Base-by-base conservation (phyloP, 2,888 invertebrate species). In the Phyllotreta cruciferae region DNA sequence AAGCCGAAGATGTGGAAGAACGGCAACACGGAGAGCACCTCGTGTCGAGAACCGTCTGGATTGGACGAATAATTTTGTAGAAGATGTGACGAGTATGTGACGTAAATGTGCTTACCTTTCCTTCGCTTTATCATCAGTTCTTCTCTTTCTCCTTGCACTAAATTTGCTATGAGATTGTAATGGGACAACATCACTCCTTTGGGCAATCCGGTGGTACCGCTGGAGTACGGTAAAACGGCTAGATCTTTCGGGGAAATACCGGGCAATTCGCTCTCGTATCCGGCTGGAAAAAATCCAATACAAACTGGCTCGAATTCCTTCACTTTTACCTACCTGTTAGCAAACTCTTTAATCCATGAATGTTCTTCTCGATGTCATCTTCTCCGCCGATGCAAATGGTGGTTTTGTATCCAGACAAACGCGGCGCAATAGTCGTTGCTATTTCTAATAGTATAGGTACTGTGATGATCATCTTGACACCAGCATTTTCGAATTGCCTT, bases 1-100 rank as follows among this genome's bases (percentile, higher is more conserved):
- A 90, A 87, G 1, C 92, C 92, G 77, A 89, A 92, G 66, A 91
- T 91, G 78, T 92, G 92, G 81, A 89, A 92, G 79, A 90, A 90
- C 2, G 92, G 93, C 6, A 93, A 84, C 0, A 89, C 87, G 0
- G 87, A 87, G 11, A 90, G 78, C 1, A 85, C 79, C 3, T 83
- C 83, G 58, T 88, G 86, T 62, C 84, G 83, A 73, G 83, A 79
- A 24, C 83, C 84, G n/a, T 83, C 81, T 70, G 61, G 39, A 66
- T 65, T 42, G n/a, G 39, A 56, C 55, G 63, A 47, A 47, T 34
- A n/a, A 41, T 10, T 10, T 34, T 3, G 9, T 45, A 36, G n/a
- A 1, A 53, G 1, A 42, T 14, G 10, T n/a, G 35, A 58, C 49
- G 24, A 34, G 14, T n/a, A 61, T 42, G 9, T 4, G n/a, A 11